Percentiles rank a stretch among this genome's conserved stretches.
Conservation (phyloP, 2,888 invertebrate genomes). For the Drepana falcataria region DNA sequence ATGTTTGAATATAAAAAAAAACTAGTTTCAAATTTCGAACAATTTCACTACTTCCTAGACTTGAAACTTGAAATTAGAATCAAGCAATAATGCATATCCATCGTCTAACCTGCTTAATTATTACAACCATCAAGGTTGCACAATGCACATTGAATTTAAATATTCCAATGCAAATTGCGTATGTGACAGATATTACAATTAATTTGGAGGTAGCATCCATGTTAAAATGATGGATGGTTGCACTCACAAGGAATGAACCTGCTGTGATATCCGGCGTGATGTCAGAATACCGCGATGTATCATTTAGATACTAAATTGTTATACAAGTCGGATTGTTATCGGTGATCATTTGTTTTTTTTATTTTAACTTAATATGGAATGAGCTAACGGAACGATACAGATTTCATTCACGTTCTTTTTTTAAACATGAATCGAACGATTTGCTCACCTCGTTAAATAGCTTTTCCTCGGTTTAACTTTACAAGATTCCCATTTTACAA, state of each 20-base stretch:
- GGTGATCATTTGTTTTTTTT: background rate
- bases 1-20: too few species aligned
- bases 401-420: too few species aligned
- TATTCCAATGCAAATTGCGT: background rate
- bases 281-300: background rate
- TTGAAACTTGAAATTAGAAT: too few species aligned
- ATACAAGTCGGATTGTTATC: background rate
- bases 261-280: conserved; percentile 1
- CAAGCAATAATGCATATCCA: background rate
- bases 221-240: background rate
- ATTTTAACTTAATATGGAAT: background rate
- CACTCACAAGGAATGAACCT: background rate
- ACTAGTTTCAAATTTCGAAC: too few species aligned
- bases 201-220: background rate
- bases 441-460: too few species aligned
- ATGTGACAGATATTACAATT: background rate
- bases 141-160: background rate
- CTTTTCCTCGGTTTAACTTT: too few species aligned
- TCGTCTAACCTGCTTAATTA: background rate
- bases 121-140: background rate
- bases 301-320: background rate
- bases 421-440: too few species aligned
- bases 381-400: too few species aligned
- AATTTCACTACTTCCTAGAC: too few species aligned
- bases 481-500: too few species aligned